phyloP scores from a whole-genome alignment of 2,113 vertebrate genomes.

The Xyrauchen texanus region DNA sequence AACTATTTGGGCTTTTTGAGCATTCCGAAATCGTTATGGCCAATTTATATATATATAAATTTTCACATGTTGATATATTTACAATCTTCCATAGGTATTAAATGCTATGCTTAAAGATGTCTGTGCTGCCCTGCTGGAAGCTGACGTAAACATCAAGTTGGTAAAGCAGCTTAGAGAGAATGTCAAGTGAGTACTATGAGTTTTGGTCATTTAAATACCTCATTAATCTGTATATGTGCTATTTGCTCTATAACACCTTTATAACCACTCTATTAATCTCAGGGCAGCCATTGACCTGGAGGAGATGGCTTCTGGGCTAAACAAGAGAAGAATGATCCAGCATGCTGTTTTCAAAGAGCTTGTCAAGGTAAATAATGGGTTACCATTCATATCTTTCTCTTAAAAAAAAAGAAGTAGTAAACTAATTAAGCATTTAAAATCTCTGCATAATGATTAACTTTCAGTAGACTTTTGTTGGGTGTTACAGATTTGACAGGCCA shows the following conservation, averaged over 20 bases:
- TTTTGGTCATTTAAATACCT: background rate
- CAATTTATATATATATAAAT: background rate
- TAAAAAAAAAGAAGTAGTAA: background rate
- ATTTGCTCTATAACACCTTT: background rate
- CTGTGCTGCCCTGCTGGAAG: constrained; percentile 94
- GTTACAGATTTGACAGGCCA: no score
- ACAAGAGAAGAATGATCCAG: constrained; percentile 99
- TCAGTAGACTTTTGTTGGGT: no score
- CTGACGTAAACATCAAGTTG: constrained; percentile 97
- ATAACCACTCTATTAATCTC: background rate
- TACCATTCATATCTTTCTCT: background rate
- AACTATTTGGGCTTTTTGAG: background rate
- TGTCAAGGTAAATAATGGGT: constrained; percentile 85
- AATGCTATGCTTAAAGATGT: constrained; percentile 99
- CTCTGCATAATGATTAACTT: no score
- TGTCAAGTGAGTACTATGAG: constrained; percentile 85
- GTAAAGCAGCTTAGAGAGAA: constrained; percentile 97
- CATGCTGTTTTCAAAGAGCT: constrained; percentile 98
- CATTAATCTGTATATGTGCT: background rate
- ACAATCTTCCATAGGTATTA: constrained; percentile 79
- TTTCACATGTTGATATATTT: background rate
- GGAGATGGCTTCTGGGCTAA: constrained; percentile 98
- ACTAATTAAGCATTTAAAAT: no score
- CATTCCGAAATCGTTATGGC: background rate
- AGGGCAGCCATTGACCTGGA: constrained; percentile 98